Evolutionary conservation across 2,113 vertebrate genomes (phyloP), one percentile per base, ranked within the genome.

Genomic region (Semnornis frantzii): DNA sequence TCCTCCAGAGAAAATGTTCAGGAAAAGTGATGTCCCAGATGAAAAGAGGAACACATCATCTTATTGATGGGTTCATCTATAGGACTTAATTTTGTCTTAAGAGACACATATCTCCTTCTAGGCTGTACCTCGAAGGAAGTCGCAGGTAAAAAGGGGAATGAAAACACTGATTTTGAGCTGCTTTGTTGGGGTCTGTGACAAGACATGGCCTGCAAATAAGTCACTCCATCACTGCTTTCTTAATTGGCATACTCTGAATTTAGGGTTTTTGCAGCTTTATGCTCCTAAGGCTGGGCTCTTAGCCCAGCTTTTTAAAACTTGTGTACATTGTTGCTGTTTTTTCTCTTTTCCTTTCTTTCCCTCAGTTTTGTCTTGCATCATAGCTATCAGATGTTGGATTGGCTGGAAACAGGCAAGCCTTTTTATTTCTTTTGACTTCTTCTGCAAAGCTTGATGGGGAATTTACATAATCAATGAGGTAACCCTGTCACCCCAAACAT

Each of bases 381-480:
- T 89, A 69, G 94, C 91, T 97, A 96, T 95, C 94, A 97, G 96
- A 96, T 95, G 96, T 97, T 96, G 97, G 97, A 97, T 97, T 97
- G 97, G 92, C 97, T 94, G 96, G 33, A 93, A 81, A 95, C 95
- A 97, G 96, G 98, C 97, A 98, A 96, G 97, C 96, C 97, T 91
- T 97, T 98, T 99, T 98, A 99, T 98, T 98, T 98, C 97, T 97
- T 98, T 95, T 98, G 98, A 98, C 98, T 98, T 97, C 97, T 97
- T 98, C 97, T 97, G 98, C 98, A 98, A 98, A 98, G 97, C 98
- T 98, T 98, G 98, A 98, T 98, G 98, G 93, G 90, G 96, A 96
- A 99, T 99, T 99, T 99, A 96, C 99, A 99, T 99, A 99, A 99
- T 99, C 98, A 98, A 99, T 99, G 98, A 99, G 97, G 97, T 98